Evolutionary conservation across 37 sponge, comb jelly and placozoan species (phyloP).

Genomic region (Trichoplax adhaerens): DNA sequence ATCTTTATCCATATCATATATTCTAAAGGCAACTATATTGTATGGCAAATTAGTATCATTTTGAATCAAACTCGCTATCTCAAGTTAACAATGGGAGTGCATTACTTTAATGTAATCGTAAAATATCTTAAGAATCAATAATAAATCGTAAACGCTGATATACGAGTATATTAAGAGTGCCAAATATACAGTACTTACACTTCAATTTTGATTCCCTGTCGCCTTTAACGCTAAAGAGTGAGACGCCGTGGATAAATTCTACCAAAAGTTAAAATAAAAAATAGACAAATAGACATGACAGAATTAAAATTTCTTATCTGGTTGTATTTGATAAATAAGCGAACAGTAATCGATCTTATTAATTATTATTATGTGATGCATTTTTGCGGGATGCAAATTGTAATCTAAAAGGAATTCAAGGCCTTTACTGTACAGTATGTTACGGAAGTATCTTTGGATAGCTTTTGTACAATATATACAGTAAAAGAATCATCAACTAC

Average conservation of each 20-base stretch:
- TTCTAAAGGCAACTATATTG: conserved; percentile 80
- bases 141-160: background rate
- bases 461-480: too few species aligned
- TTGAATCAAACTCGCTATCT: too few species aligned
- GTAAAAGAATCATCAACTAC: too few species aligned
- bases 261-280: background rate
- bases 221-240: conserved; percentile 87
- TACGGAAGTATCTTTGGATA: too few species aligned
- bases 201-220: conserved; percentile 78
- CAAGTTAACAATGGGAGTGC: too few species aligned
- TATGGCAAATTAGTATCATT: background rate
- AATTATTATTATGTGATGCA: too few species aligned
- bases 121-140: too few species aligned
- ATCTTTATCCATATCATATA: conserved; percentile 98
- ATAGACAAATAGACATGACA: background rate
- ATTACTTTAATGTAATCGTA: too few species aligned
- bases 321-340: background rate
- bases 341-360: too few species aligned
- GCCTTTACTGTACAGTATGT: too few species aligned
- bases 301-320: background rate
- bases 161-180: background rate
- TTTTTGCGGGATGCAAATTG: too few species aligned
- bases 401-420: too few species aligned
- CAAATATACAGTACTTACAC: conserved; percentile 39
- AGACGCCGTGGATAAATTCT: conserved; percentile 95